Evolutionary conservation across 1,140 invertebrate species (phyloP).

Genomic region (Drosophila hydei): DNA sequence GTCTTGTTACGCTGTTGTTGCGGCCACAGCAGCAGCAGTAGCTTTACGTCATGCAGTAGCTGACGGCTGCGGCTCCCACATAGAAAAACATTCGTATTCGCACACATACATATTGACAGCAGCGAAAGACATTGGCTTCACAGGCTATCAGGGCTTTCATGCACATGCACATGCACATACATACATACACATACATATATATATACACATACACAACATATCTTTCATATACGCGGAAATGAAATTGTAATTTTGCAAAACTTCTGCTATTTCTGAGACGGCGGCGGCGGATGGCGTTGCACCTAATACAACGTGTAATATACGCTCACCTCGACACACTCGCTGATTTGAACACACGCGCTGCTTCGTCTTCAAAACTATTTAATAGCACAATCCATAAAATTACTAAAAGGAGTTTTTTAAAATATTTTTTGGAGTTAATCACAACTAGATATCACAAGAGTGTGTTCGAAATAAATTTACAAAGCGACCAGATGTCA

Average conservation of each 20-base stretch:
- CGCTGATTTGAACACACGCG: conserved; percentile 29
- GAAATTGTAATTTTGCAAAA: conserved; percentile 68
- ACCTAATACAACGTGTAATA: conserved; percentile 24
- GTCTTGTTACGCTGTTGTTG: conserved; percentile 44
- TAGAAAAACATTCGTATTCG: conserved; percentile 49
- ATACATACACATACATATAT: conserved; percentile 19
- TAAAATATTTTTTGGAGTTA: conserved; percentile 42
- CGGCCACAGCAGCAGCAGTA: conserved; percentile 39
- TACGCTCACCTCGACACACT: conserved; percentile 56
- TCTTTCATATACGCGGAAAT: conserved; percentile 58
- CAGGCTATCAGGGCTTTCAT: conserved; percentile 17
- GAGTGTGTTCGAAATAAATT: conserved; percentile 50
- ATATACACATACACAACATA: conserved; percentile 21
- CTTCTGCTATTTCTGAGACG: conserved; percentile 19
- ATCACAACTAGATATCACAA: conserved; percentile 78
- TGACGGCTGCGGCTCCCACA: conserved; percentile 62
- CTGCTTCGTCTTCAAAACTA: conserved; percentile 40
- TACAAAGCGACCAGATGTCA: conserved; percentile 75
- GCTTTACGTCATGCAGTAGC: conserved; percentile 73
- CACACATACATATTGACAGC: conserved; percentile 32
- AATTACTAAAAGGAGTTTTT: conserved; percentile 43
- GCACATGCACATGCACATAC: conserved; percentile 29
- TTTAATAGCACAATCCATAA: conserved; percentile 63
- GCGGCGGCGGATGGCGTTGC: conserved; percentile 21
- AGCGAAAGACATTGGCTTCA: conserved; percentile 18